Conservation (phyloP, 2,113 vertebrate genomes). For the Lamprotornis superbus region DNA sequence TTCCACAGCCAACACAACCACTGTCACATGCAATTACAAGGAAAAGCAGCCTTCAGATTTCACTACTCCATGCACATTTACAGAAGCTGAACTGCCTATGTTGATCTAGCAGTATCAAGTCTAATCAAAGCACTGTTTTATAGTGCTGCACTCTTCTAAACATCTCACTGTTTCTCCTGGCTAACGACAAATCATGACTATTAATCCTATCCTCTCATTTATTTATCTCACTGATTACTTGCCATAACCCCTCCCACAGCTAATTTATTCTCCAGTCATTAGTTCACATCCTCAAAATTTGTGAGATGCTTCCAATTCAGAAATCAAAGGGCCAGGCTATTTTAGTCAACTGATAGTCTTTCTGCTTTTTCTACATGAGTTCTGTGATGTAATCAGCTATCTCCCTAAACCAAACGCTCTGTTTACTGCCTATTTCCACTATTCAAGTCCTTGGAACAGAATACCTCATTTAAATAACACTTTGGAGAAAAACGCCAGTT, state of each 20-base stretch:
- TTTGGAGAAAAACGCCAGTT: neutral
- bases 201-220: neutral
- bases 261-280: neutral
- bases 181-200: neutral
- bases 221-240: neutral
- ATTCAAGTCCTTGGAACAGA: neutral
- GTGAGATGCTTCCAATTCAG: neutral
- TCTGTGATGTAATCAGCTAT: neutral
- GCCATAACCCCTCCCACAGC: neutral
- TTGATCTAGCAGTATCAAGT: neutral
- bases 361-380: neutral
- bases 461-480: neutral
- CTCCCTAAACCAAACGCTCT: neutral
- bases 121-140: neutral
- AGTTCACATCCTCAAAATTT: neutral
- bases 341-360: neutral
- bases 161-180: neutral
- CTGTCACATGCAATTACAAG: accelerated
- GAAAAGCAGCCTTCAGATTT: neutral
- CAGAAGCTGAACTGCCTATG: neutral
- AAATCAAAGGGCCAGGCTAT: neutral
- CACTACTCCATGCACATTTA: neutral
- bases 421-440: neutral
- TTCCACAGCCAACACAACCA: neutral
- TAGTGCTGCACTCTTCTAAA: neutral